Base-by-base conservation (phyloP, 1,140 invertebrate species). In the Caenorhabditis latens region DNA sequence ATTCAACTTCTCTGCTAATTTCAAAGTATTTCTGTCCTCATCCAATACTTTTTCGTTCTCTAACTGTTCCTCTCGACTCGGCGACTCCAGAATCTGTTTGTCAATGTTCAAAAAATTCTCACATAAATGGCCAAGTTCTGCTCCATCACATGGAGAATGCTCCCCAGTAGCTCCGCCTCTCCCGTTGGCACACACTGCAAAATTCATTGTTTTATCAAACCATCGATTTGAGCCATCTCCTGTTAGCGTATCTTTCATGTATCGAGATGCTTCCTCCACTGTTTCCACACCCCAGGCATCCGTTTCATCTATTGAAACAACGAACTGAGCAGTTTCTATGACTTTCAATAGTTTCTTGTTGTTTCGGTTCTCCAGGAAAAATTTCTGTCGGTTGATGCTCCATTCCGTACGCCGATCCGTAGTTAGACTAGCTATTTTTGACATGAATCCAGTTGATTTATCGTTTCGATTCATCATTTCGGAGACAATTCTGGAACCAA, bases 131-230 rank as follows among this genome's bases (percentile, higher is more conserved):
- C 65, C 90, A 21, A 87, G 75, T 24, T 84, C 90, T 19, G 32
- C 57, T 82, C 87, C 87, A 58, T 88, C 87, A 21, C 50, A 86
- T 7, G 93, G 98, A 98, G 94, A 98, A 97, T 95, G 98, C 98
- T 93, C 95, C 95, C 94, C 94, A 93, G 87, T 98, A 94, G 13
- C 97, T 98, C 65, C 97, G 97, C 43, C 97, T 94, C 98, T 98
- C 92, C 98, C 98, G 43, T 97, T 98, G 86, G 98, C 98, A 94
- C 98, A 97, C 50, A 98, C 96, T 57, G 97, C 97, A 71, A 97
- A 97, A 50, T 97, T 97, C 75, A 97, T 94, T 7, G 97, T 97
- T 94, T 99, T 97, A 93, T 98, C 98, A 91, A 98, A 98, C 86
- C 97, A 95, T 84, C 97, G 95, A 93, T 98, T 98, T 92, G 98